Evolutionary conservation across 2,797 vertebrate species (phyloP), one percentile per base, ranked within the genome.

Genomic region (Enteromius trimaculatus): DNA sequence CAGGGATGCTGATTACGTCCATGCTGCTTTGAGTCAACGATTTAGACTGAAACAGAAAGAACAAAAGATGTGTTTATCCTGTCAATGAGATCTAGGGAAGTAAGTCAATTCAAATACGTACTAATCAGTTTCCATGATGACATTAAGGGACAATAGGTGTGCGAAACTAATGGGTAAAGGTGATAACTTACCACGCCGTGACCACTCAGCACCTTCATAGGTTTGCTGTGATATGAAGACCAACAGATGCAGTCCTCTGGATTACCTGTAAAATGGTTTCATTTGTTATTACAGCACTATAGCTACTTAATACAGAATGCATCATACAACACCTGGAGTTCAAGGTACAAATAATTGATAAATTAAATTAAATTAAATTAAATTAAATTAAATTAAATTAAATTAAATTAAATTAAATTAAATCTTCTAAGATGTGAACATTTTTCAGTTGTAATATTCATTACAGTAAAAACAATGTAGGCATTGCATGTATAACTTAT

Each of bases 191-290:
- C 96, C 83, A 87, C 89, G 92, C 90, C 91, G 88, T 93, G 94
- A 88, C 91, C 93, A 89, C 94, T 93, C 87, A 91, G 92, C 89
- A 96, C 89, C 95, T 95, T 96, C 96, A 96, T 96, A 19, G 92
- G 94, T 85, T 89, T 88, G 53, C 71, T 87, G 85, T 87, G 74
- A 0, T 88, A 84, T 51, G 85, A 89, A 86, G 87, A 83, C 81
- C 87, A 83, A 82, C 77, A 85, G 81, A 72, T 78, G 84, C 39
- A 29, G 64, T 64, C 44, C 58, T 64, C 47, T 81, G 31, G 86
- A 92, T 89, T 91, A 90, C 88, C 94, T 95, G 58, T 47, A 62
- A 77, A 86, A 69, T 11, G 1, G 53, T 47, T 51, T 66, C 49
- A 31, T 26, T 66, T 42, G 42, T 65, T 66, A 55, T 75, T 68